These are phyloP conservation scores for Cremastobaeus sp. DNA, from an alignment of 2,888 invertebrate species.

Conservation along the genomic window DNA sequence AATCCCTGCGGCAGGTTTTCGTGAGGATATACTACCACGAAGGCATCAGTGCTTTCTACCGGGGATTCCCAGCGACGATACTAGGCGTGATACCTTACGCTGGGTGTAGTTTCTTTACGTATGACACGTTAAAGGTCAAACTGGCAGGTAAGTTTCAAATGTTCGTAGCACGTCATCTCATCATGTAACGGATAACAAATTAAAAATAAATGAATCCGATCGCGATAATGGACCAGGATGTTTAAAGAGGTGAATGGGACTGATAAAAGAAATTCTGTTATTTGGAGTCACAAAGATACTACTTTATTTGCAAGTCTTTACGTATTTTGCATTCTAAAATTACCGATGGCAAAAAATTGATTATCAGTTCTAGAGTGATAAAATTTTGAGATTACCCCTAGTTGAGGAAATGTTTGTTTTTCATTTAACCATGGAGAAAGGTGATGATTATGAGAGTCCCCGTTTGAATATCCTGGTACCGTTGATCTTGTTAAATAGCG, in stretches of 20 bases:
- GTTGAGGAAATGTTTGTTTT: no score
- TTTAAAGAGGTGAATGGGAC: constrained; percentile 1
- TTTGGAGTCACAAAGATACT: no score
- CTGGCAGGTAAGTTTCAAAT: constrained; percentile 83
- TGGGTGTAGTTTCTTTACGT: constrained; percentile 97
- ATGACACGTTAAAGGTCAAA: constrained; percentile 93
- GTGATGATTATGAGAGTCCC: background rate
- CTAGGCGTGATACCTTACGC: constrained; percentile 97
- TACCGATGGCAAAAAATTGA: no score
- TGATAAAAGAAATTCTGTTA: no score
- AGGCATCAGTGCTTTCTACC: constrained; percentile 87
- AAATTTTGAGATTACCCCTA: no score
- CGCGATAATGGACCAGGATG: constrained; percentile 16
- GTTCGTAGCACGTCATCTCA: no score
- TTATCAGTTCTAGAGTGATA: no score
- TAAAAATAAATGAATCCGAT: no score
- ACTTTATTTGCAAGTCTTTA: no score
- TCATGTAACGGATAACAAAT: no score
- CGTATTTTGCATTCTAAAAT: no score
- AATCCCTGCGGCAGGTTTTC: constrained; percentile 83
- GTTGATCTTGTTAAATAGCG: constrained; percentile 1
- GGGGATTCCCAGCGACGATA: constrained; percentile 93
- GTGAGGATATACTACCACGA: constrained; percentile 86
- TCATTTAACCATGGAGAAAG: no score
- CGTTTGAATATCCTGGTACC: constrained; percentile 20